Percentiles rank a stretch among this genome's conserved stretches.
Conservation (phyloP, 1,140 invertebrate genomes). For the Drusus annulatus region DNA sequence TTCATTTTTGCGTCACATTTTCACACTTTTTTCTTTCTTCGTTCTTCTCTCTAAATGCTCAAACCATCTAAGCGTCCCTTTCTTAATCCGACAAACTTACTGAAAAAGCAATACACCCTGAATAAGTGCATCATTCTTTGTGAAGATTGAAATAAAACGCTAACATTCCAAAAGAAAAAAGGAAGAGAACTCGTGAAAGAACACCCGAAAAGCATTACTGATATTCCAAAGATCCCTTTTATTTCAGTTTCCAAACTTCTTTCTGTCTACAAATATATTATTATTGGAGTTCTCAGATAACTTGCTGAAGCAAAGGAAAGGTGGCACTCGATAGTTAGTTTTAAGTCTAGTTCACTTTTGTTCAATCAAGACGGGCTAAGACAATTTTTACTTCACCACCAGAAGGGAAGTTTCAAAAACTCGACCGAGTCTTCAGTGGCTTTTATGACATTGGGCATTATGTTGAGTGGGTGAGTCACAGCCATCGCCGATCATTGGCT, state of each 20-base stretch:
- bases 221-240: constrained; percentile 57
- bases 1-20: no score
- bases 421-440: neutral
- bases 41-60: no score
- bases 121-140: constrained; percentile 28
- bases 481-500: constrained; percentile 1
- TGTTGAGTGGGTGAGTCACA: neutral
- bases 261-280: constrained; percentile 54
- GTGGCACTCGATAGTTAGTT: constrained; percentile 40
- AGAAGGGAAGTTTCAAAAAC: neutral
- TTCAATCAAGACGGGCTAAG: constrained; percentile 1
- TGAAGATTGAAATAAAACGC: neutral
- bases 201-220: constrained; percentile 51
- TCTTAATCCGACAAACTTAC: neutral
- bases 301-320: constrained; percentile 23
- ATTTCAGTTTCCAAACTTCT: constrained; percentile 58
- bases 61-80: no score
- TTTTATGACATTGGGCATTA: neutral
- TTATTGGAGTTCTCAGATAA: constrained; percentile 58
- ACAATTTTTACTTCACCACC: neutral
- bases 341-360: constrained; percentile 30
- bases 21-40: no score
- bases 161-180: constrained; percentile 5
- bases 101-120: constrained; percentile 12
- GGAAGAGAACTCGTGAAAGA: constrained; percentile 30